phyloP scores from a whole-genome alignment of 2,888 invertebrate species.

The Tromatobia lineatoria region DNA sequence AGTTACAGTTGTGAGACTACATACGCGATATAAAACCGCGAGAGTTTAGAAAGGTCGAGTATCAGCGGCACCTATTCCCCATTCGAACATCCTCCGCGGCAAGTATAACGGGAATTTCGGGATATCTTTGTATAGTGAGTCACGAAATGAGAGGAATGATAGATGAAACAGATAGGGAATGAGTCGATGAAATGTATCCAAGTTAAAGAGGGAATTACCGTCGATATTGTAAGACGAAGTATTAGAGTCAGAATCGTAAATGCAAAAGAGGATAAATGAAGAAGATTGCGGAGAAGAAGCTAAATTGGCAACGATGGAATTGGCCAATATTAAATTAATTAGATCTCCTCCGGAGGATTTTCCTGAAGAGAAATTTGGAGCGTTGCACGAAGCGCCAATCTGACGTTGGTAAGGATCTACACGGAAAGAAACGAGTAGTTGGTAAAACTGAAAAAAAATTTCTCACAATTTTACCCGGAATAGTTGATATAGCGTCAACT shows the following conservation, averaged over 20 bases:
- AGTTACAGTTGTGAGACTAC: neutral
- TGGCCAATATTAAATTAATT: neutral
- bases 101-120: constrained; percentile 45
- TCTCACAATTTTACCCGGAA: no score
- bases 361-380: neutral
- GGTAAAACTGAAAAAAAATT: no score
- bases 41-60: constrained; percentile 48
- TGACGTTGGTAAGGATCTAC: no score
- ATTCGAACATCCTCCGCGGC: neutral
- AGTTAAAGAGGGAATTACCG: constrained; percentile 31
- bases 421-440: no score
- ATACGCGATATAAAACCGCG: constrained; percentile 20
- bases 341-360: neutral
- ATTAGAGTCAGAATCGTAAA: constrained; percentile 7
- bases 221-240: constrained; percentile 8
- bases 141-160: constrained; percentile 31
- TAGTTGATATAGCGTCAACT: no score
- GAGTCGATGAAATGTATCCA: neutral
- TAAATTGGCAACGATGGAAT: constrained; percentile 60
- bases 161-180: constrained; percentile 19
- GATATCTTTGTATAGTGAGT: constrained; percentile 29
- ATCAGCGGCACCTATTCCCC: constrained; percentile 42
- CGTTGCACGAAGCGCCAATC: no score
- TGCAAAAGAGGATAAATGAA: constrained; percentile 39
- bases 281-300: constrained; percentile 49